Base-by-base conservation (phyloP, 2,888 invertebrate genomes). In the Hyles lineata region DNA sequence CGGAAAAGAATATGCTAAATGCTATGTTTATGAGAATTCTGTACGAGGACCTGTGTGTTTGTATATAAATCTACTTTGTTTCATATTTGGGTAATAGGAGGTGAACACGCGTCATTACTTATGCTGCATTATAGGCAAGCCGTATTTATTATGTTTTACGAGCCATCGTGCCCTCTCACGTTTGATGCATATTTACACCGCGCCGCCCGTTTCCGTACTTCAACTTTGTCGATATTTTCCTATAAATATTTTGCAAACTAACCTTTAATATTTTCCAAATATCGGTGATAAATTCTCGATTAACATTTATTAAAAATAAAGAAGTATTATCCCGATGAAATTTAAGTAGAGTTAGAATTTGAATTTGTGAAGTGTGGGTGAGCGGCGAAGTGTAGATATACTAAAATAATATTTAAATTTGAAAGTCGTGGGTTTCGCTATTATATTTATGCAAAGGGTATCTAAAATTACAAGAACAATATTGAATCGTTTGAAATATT, bases 61-160 rank as follows among this genome's bases (percentile, higher is more conserved):
- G 67, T 61, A 25, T 29, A 17, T 32, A 61, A 61, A n/a, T 55
- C n/a, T 55, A n/a, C 55, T 60, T 69, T 70, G 43, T 43, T 55
- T 21, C 32, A 52, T 35, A 61, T 70, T 50, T 62, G 60, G 17
- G 50, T 21, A 60, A 61, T 70, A 61, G 43, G 17, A 55, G 19
- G 70, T 73, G 63, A 69, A 59, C 50, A 19, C 29, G 67, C 17
- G 15, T 59, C 50, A 72, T 69, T 60, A 69, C 72, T 72, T 72
- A 69, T 72, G 59, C 69, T 32, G 67, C 67, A 72, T 69, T 73
- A 35, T 73, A 62, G 35, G 35, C 23, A 58, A 63, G 21, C 52
- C 25, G 23, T 61, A 52, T 73, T 62, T 73, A 70, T 62, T 62
- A 70, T 70, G 29, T 70, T 58, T 23, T 35, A 55, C 72, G 72